Percentiles rank a stretch among this genome's conserved stretches.
phyloP scores from a whole-genome alignment of 2,113 vertebrate species.

The Neoarius graeffei region DNA sequence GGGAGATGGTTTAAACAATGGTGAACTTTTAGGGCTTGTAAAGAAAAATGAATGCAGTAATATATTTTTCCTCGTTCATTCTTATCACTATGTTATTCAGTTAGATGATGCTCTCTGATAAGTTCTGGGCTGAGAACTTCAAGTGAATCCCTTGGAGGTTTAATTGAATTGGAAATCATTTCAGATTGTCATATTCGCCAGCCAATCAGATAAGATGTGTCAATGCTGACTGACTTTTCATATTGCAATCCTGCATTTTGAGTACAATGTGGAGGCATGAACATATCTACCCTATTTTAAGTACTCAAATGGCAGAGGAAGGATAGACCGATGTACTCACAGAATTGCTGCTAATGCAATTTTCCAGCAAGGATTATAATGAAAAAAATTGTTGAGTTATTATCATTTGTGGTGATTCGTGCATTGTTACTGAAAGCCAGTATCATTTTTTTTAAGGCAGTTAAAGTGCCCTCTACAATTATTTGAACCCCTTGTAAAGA shows the following conservation, averaged over 20 bases:
- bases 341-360: background rate
- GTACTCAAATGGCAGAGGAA: background rate
- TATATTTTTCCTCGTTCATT: background rate
- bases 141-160: background rate
- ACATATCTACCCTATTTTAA: background rate
- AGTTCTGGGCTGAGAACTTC: background rate
- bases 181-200: background rate
- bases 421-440: background rate
- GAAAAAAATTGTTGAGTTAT: background rate
- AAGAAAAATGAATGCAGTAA: background rate
- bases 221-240: background rate
- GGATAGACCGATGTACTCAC: background rate
- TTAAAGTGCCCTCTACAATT: too few species aligned
- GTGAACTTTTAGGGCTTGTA: background rate
- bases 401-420: background rate
- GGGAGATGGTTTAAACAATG: background rate
- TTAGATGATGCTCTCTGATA: slow-evolving; percentile 5
- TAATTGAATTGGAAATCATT: background rate
- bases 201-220: background rate
- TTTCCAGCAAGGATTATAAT: background rate
- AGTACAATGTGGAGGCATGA: background rate
- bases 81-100: background rate
- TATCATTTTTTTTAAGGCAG: background rate
- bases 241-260: background rate
- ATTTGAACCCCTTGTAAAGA: too few species aligned